phyloP scores from a whole-genome alignment of 1,140 invertebrate genomes.

The Drosophila hydei region DNA sequence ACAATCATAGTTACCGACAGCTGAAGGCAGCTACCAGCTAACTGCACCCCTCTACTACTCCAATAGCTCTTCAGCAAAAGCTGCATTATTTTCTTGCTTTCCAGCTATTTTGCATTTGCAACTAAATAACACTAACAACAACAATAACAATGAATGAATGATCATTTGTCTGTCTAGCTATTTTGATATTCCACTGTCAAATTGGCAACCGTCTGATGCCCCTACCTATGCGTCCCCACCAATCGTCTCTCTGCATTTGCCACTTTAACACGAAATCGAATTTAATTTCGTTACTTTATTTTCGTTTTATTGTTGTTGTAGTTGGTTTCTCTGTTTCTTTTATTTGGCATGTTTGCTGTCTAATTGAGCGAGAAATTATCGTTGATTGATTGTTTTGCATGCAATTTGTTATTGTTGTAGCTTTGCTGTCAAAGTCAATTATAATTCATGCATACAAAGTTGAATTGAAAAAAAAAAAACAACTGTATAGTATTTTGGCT shows the following conservation, averaged over 20 bases:
- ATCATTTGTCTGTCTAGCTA: constrained; percentile 49
- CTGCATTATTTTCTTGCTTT: constrained; percentile 76
- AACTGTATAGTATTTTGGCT: too few species aligned
- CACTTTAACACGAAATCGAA: constrained; percentile 80
- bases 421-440: constrained; percentile 27
- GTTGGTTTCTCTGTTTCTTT: constrained; percentile 38
- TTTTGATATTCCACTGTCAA: constrained; percentile 70
- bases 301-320: constrained; percentile 25
- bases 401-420: constrained; percentile 61
- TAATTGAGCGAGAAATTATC: constrained; percentile 83
- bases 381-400: constrained; percentile 83
- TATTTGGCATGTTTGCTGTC: constrained; percentile 78
- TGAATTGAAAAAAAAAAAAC: not conserved
- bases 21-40: constrained; percentile 14
- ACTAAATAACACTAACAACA: constrained; percentile 3
- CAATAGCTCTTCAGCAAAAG: constrained; percentile 3
- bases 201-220: constrained; percentile 60
- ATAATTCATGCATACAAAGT: not conserved
- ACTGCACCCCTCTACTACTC: not conserved
- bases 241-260: constrained; percentile 43
- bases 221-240: not conserved
- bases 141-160: constrained; percentile 31
- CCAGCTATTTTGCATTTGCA: constrained; percentile 77
- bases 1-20: constrained; percentile 68
- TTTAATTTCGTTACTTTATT: constrained; percentile 71